Percentiles rank a stretch among this genome's conserved stretches.
phyloP scores from a whole-genome alignment of 1,140 invertebrate genomes.

The Antheraea pernyi region DNA sequence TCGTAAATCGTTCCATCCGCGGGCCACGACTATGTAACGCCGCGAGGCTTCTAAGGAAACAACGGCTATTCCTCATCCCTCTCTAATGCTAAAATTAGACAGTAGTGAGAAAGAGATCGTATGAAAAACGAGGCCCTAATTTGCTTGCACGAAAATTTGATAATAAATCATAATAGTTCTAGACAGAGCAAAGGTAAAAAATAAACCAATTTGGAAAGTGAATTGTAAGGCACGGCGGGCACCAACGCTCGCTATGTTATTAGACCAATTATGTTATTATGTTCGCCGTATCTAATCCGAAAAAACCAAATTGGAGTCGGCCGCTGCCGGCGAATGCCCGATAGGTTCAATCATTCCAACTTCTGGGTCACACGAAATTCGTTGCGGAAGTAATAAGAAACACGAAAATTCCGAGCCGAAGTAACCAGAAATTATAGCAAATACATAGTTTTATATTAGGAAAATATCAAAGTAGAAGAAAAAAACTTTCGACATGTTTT shows the following conservation, averaged over 20 bases:
- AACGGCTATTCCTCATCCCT: conserved; percentile 48
- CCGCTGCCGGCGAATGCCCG: conserved; percentile 73
- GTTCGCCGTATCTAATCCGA: conserved; percentile 77
- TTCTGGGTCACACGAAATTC: conserved; percentile 77
- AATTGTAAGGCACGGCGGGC: conserved; percentile 75
- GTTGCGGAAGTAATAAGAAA: conserved; percentile 78
- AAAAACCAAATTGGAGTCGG: conserved; percentile 76
- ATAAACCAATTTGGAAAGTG: conserved; percentile 78
- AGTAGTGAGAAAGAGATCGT: conserved; percentile 55
- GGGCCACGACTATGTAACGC: conserved; percentile 50
- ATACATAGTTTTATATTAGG: conserved; percentile 41
- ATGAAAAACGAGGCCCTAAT: conserved; percentile 67
- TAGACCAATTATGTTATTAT: conserved; percentile 79
- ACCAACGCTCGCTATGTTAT: conserved; percentile 66
- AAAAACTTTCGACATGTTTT: conserved; percentile 43
- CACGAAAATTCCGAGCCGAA: conserved; percentile 67
- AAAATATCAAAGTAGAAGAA: conserved; percentile 43
- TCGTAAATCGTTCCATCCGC: conserved; percentile 70
- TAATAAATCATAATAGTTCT: conserved; percentile 79
- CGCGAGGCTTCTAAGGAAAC: conserved; percentile 56
- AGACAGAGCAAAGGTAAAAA: conserved; percentile 74
- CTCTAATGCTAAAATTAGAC: conserved; percentile 38
- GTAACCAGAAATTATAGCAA: conserved; percentile 60
- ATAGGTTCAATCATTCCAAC: conserved; percentile 76
- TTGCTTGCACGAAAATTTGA: conserved; percentile 77